Evolutionary conservation across 2,113 vertebrate genomes (phyloP).

Genomic region (Sisor rabdophorus): DNA sequence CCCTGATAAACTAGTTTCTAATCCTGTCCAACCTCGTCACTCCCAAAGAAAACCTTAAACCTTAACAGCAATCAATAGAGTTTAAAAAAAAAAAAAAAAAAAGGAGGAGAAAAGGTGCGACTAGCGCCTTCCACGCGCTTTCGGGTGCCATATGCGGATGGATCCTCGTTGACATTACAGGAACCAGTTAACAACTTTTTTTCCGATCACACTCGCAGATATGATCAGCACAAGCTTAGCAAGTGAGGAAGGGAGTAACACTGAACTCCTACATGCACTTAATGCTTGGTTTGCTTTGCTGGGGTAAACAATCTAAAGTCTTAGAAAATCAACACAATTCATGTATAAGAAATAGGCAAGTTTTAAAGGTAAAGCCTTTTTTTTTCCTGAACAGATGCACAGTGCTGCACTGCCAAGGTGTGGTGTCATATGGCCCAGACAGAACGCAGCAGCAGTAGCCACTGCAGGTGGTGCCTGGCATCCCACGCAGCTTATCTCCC

Average conservation of each 20-base stretch:
- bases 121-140: no score
- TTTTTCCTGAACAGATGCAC: conserved; percentile 39
- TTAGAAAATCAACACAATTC: not conserved
- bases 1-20: no score
- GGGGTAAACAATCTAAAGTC: not conserved
- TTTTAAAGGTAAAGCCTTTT: conserved; percentile 17
- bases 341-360: not conserved
- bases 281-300: not conserved
- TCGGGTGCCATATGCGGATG: no score
- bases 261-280: not conserved
- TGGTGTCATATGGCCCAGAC: conserved; percentile 46
- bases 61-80: no score
- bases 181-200: not conserved
- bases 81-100: no score
- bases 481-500: conserved; percentile 44
- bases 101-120: no score
- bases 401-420: conserved; percentile 56
- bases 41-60: no score
- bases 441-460: conserved; percentile 45
- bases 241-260: not conserved
- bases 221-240: not conserved
- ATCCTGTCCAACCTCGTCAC: no score
- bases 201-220: not conserved
- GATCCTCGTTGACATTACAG: no score
- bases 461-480: conserved; percentile 68